phyloP scores from a whole-genome alignment of 2,797 vertebrate genomes.

The Sebastes itinus region DNA sequence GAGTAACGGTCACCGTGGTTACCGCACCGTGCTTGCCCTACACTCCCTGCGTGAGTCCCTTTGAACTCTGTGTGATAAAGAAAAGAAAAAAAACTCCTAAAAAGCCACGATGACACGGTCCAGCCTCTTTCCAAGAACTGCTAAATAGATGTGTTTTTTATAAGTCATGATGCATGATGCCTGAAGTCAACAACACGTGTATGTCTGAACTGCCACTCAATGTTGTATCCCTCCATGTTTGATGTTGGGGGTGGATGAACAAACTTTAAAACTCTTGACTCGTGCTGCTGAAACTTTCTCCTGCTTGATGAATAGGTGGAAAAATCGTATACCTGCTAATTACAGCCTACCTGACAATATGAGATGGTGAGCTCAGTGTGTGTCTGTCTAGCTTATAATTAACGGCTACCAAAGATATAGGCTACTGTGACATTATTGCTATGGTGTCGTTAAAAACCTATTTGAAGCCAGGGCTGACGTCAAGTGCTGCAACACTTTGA shows the following conservation, averaged over 20 bases:
- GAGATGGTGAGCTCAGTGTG: neutral
- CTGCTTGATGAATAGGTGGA: neutral
- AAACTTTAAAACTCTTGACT: neutral
- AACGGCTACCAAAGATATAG: conserved; percentile 21
- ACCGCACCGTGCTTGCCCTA: conserved; percentile 5
- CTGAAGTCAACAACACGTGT: neutral
- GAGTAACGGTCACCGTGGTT: conserved; percentile 55
- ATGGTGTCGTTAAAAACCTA: neutral
- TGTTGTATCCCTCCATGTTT: neutral
- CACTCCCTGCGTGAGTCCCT: conserved; percentile 20
- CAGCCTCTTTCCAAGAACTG: neutral
- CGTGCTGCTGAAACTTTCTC: neutral
- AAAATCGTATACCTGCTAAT: conserved; percentile 16
- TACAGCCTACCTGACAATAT: conserved; percentile 11
- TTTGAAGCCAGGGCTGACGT: conserved; percentile 4
- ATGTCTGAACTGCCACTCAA: neutral
- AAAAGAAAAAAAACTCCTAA: neutral
- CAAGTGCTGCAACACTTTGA: neutral
- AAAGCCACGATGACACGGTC: conserved; percentile 5
- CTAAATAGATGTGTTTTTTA: neutral
- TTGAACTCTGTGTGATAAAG: conserved; percentile 33
- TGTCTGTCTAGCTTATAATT: conserved; percentile 32
- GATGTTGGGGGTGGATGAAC: neutral
- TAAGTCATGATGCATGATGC: neutral
- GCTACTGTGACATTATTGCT: conserved; percentile 44